phyloP scores from a whole-genome alignment of 1,140 invertebrate genomes.

The Magallana angulata region DNA sequence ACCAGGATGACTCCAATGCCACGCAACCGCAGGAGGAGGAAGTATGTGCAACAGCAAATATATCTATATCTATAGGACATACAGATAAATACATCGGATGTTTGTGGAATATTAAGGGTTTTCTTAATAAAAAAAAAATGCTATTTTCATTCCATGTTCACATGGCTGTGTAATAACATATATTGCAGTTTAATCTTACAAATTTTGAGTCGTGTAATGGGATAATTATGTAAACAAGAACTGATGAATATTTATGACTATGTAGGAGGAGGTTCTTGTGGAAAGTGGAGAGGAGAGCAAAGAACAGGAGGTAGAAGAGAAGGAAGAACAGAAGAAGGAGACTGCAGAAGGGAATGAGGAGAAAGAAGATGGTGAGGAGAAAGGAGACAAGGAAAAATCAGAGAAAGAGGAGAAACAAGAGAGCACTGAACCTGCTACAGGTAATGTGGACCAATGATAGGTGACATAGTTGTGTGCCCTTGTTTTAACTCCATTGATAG shows the following conservation, averaged over 20 bases:
- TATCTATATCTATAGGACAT: no score
- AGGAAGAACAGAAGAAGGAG: slow-evolving; percentile 48
- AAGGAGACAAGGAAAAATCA: slow-evolving; percentile 55
- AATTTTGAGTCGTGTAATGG: no score
- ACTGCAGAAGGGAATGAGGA: neutral
- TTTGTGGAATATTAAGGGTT: no score
- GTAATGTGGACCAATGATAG: neutral
- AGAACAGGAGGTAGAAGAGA: slow-evolving; percentile 53
- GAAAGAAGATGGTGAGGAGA: slow-evolving; percentile 48
- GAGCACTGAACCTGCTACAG: slow-evolving; percentile 38
- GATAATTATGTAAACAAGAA: no score
- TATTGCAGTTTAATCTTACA: no score
- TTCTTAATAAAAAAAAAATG: no score
- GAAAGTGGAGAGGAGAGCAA: slow-evolving; percentile 50
- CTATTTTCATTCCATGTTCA: neutral
- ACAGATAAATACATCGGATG: no score
- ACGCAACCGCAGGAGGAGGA: neutral
- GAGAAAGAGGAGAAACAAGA: slow-evolving; percentile 57
- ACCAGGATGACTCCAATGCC: slow-evolving; percentile 18
- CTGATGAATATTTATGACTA: neutral
- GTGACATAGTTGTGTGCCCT: no score
- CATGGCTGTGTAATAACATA: neutral
- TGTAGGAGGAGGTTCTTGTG: slow-evolving; percentile 38
- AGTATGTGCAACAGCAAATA: neutral
- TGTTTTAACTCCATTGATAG: no score